These are phyloP conservation scores for Orthosia gracilis DNA, from an alignment of 2,888 invertebrate genomes.

Conservation along the genomic window DNA sequence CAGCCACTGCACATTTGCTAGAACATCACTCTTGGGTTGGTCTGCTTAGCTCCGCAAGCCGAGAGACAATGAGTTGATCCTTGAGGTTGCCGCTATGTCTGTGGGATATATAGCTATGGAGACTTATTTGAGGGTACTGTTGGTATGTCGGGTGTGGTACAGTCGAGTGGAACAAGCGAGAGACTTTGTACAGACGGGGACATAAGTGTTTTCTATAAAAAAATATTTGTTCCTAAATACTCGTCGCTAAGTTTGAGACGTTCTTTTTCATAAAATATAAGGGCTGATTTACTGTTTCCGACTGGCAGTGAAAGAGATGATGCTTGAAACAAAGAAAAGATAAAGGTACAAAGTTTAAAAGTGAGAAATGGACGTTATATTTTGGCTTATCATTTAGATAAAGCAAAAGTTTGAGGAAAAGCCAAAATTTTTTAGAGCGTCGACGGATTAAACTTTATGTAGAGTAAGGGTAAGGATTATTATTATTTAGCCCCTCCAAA, in stretches of 20 bases:
- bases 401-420: slow-evolving; percentile 11
- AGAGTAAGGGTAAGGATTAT: no score
- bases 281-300: not conserved
- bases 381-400: slow-evolving; percentile 15
- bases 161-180: slow-evolving; percentile 37
- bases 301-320: not conserved
- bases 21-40: slow-evolving; percentile 22
- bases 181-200: slow-evolving; percentile 34
- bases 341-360: not conserved
- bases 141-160: slow-evolving; percentile 64
- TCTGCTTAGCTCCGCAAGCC: slow-evolving; percentile 55
- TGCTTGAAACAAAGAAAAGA: not conserved
- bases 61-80: slow-evolving; percentile 68
- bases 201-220: slow-evolving; percentile 1
- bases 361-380: not conserved
- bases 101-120: slow-evolving; percentile 55
- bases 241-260: not conserved
- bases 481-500: no score
- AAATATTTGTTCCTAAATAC: not conserved
- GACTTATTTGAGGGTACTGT: slow-evolving; percentile 57
- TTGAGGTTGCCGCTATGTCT: slow-evolving; percentile 49
- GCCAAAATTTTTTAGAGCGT: not conserved
- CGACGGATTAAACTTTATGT: no score
- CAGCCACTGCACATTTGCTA: slow-evolving; percentile 47
- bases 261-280: not conserved